Evolutionary conservation across 2,888 invertebrate species (phyloP), one percentile per base, ranked within the genome.

Genomic region (Agonopterix subpropinquella): DNA sequence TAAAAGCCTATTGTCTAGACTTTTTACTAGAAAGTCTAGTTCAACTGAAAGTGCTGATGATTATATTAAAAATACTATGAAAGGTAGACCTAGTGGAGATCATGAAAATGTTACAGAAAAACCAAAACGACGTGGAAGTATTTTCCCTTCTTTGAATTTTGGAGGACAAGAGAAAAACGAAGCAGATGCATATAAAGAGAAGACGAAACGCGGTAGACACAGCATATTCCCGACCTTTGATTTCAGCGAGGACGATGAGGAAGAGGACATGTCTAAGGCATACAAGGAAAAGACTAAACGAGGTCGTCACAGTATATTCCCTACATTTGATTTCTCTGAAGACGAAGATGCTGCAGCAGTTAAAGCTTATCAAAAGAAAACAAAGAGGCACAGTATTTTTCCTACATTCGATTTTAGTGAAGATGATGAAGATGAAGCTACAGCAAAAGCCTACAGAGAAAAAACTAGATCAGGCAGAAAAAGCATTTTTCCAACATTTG

Each of bases 401-500:
- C 82, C 81, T 8, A 73, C 80, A n/a, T 83, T 83, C 53, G 76
- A 82, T 58, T 82, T 80, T 50, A 77, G 73, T 47, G 80, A 80
- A 62, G 75, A 80, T 51, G 50, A 50, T 11, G 77, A 77, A 47
- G 72, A 76, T 47, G 70, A 61, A 39, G 55, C 55, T 11, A 59
- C 66, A 36, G 62, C 71, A 39, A 80, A 63, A 61, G 75, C 72
- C 35, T 83, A 83, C 47, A 79, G 66, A 68, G 82, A 83, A 48
- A 78, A 69, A 51, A 82, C 83, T 0, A 80, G 60, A 64, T 67
- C 73, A n/a, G 82, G 82, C 2, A 69, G 85, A 45, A 75, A 71
- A 36, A 86, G 85, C 49, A 84, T 85, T 54, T 85, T 86, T 52
- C 86, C 86, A 11, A 74, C 77, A 36, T 85, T 86, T 53, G 86